Evolutionary conservation across 2,888 invertebrate species (phyloP).

Genomic region (Mythimna impura): DNA sequence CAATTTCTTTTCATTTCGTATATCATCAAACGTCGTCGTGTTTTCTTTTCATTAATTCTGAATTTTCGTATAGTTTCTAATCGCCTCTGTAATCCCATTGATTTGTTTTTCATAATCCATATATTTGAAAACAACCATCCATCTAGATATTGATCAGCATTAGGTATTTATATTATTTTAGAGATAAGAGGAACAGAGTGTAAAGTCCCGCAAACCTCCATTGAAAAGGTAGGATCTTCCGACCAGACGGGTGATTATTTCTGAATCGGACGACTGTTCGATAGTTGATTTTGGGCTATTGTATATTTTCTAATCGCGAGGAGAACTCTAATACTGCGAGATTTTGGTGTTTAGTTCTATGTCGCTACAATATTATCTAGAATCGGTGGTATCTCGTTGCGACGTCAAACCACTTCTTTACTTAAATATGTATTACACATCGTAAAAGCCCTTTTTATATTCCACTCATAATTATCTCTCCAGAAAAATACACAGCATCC

Average conservation of each 20-base stretch:
- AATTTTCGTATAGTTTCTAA: not conserved
- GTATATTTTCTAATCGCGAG: too few relatives aligned
- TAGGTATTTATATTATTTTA: not conserved
- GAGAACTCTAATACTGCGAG: too few relatives aligned
- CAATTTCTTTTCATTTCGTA: not conserved
- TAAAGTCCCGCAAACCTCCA: too few relatives aligned
- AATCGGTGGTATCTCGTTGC: not conserved
- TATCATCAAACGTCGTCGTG: too few relatives aligned
- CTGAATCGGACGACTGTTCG: too few relatives aligned
- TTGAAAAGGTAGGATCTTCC: too few relatives aligned
- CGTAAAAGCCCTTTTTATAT: not conserved
- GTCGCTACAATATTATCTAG: not conserved
- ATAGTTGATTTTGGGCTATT: too few relatives aligned
- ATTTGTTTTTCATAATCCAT: not conserved
- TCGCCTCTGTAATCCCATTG: too few relatives aligned
- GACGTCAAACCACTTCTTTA: not conserved
- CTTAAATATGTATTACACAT: not conserved
- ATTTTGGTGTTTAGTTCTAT: too few relatives aligned
- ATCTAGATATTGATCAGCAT: not conserved
- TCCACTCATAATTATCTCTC: not conserved
- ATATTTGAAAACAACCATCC: not conserved
- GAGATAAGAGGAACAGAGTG: too few relatives aligned
- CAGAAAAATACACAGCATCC: not conserved
- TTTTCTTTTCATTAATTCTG: too few relatives aligned
- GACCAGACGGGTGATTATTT: too few relatives aligned